Evolutionary conservation across 2,113 vertebrate species (phyloP).

Genomic region (Mus pahari): DNA sequence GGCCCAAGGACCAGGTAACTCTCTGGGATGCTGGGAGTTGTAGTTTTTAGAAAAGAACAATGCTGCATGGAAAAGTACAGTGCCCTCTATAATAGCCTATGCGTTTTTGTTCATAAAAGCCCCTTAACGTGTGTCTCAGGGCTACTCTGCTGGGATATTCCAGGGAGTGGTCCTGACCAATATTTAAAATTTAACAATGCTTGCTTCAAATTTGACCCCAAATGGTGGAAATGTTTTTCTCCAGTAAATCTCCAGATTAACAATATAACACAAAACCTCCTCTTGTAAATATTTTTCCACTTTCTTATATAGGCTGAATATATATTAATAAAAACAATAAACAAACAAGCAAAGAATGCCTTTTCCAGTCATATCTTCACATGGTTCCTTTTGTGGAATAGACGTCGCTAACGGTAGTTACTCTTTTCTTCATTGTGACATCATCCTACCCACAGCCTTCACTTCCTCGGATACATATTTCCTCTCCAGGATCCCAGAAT

Average conservation of each 20-base stretch:
- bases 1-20: not conserved
- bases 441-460: not conserved
- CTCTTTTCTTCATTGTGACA: not conserved
- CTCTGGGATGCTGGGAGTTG: not conserved
- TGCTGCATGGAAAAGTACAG: not conserved
- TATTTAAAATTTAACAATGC: not conserved
- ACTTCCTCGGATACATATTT: slow-evolving; percentile 7
- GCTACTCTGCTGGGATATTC: not conserved
- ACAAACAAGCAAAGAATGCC: not conserved
- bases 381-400: not conserved
- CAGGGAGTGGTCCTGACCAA: not conserved
- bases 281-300: not conserved
- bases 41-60: not conserved
- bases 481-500: not conserved
- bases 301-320: not conserved
- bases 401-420: not conserved
- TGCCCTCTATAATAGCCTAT: not conserved
- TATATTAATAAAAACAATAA: not conserved
- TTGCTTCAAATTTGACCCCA: not conserved
- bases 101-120: not conserved
- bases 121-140: not conserved
- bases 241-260: not conserved
- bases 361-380: not conserved
- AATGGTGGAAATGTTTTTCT: not conserved
- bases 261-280: not conserved